Conservation (phyloP, 2,888 invertebrate species). For the Gari tellinella region DNA sequence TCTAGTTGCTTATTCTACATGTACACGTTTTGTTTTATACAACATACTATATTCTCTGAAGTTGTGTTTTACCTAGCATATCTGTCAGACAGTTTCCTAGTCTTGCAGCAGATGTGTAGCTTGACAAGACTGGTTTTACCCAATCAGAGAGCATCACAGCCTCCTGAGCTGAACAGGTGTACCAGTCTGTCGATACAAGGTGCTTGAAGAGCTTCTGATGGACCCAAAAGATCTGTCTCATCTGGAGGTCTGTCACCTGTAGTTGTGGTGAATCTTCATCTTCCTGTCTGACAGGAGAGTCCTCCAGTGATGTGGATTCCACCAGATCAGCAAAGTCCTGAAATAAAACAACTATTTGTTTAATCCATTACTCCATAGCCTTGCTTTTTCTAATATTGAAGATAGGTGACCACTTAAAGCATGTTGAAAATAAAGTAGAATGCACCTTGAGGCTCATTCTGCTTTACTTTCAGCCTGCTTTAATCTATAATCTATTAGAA, state of each 20-base stretch:
- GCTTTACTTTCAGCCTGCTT: no score
- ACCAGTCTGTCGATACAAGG: constrained; percentile 70
- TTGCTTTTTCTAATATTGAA: no score
- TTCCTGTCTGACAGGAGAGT: constrained; percentile 25
- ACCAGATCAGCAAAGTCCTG: constrained; percentile 81
- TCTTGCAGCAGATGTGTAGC: constrained; percentile 71
- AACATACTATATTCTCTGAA: no score
- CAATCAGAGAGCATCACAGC: constrained; percentile 51
- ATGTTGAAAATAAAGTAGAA: no score
- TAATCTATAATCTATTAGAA: no score
- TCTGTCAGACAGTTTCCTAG: constrained; percentile 57
- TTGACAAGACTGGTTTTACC: constrained; percentile 68
- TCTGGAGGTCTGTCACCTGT: constrained; percentile 68
- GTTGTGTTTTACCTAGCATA: constrained; percentile 55
- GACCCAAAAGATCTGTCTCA: constrained; percentile 65
- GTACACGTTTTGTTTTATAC: no score
- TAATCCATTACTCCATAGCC: no score
- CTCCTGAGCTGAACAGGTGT: constrained; percentile 39
- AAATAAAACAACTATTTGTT: no score
- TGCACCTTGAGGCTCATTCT: no score
- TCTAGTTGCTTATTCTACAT: no score
- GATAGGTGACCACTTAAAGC: no score
- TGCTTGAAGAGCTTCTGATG: constrained; percentile 71
- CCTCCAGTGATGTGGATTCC: constrained; percentile 71
- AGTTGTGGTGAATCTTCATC: constrained; percentile 54